Evolutionary conservation across 2,888 invertebrate species (phyloP).

Genomic region (Dryobotodes eremita): DNA sequence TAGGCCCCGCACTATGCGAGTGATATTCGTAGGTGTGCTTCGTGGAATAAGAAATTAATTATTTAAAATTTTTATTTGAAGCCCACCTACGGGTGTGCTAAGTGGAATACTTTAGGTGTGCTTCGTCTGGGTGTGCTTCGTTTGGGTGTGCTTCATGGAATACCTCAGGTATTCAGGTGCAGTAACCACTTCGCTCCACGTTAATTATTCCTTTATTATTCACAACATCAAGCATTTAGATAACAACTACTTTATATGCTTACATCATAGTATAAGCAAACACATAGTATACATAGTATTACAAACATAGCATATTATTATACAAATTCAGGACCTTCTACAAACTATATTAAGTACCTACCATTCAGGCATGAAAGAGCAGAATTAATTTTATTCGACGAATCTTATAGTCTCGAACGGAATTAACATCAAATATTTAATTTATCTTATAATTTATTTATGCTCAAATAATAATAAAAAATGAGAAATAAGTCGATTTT

Average conservation of each 20-base stretch:
- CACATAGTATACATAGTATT: not conserved
- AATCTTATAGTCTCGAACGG: not conserved
- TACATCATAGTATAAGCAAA: not conserved
- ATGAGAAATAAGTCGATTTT: not conserved
- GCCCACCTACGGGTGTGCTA: too few relatives aligned
- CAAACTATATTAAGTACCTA: not conserved
- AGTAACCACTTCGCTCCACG: not conserved
- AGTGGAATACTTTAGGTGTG: too few relatives aligned
- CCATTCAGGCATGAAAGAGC: not conserved
- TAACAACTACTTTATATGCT: not conserved
- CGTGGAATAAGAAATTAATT: too few relatives aligned
- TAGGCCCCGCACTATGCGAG: too few relatives aligned
- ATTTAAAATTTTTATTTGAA: too few relatives aligned
- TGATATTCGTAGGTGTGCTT: too few relatives aligned
- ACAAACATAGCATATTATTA: not conserved
- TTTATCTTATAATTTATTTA: not conserved
- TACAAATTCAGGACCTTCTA: not conserved
- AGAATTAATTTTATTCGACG: not conserved
- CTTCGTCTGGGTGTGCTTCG: too few relatives aligned
- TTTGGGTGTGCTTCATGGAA: too few relatives aligned
- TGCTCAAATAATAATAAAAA: not conserved
- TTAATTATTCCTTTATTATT: conserved; percentile 21
- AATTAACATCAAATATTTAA: not conserved
- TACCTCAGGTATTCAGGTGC: not conserved
- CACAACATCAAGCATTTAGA: conserved; percentile 29